phyloP scores from a whole-genome alignment of 2,888 invertebrate genomes.

The Hedya salicella region DNA sequence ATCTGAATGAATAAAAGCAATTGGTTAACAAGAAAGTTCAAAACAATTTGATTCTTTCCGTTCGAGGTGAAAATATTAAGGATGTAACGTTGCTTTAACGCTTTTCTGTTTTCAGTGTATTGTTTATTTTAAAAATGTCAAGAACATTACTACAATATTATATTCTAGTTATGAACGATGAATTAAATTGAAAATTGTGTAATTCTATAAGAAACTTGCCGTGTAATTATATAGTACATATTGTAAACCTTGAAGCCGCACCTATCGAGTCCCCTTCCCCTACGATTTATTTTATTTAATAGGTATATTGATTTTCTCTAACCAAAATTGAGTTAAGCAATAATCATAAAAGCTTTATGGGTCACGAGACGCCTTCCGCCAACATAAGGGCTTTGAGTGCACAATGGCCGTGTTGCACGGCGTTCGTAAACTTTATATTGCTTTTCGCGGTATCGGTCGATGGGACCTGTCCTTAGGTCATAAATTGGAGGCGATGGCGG shows the following conservation, averaged over 20 bases:
- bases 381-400: slow-evolving; percentile 45
- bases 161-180: no score
- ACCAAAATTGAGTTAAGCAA: slow-evolving; percentile 27
- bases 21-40: no score
- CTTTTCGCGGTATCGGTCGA: slow-evolving; percentile 66
- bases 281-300: background rate
- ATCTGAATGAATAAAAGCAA: slow-evolving; percentile 73
- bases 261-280: background rate
- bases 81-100: no score
- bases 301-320: background rate
- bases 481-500: slow-evolving; percentile 41
- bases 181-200: no score
- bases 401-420: slow-evolving; percentile 59
- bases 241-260: no score
- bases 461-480: slow-evolving; percentile 56
- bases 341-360: slow-evolving; percentile 32
- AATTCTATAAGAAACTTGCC: no score
- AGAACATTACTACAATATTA: no score
- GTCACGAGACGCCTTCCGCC: slow-evolving; percentile 49
- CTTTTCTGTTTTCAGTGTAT: no score
- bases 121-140: no score
- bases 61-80: no score
- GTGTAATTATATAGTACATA: no score
- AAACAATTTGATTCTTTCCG: no score
- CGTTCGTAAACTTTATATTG: slow-evolving; percentile 69